Conservation (phyloP, 2,113 vertebrate genomes). For the Anoplopoma fimbria region DNA sequence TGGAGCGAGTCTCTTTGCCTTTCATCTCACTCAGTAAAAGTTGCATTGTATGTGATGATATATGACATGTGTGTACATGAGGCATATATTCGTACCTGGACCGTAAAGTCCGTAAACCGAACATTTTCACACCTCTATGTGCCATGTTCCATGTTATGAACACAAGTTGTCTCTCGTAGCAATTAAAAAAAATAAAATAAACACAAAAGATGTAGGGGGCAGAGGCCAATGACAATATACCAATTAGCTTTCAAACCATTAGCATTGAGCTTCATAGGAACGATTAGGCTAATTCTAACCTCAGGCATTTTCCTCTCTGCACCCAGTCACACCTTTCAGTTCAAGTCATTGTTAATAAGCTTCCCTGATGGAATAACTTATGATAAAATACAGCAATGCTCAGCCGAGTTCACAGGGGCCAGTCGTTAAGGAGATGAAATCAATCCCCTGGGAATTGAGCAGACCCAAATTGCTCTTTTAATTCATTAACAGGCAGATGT, state of each 20-base stretch:
- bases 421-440: constrained; percentile 79
- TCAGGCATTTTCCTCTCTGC: constrained; percentile 43
- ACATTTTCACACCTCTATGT: background rate
- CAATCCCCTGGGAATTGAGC: constrained; percentile 64
- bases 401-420: constrained; percentile 62
- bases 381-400: constrained; percentile 71
- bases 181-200: background rate
- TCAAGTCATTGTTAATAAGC: constrained; percentile 74
- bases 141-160: background rate
- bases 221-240: constrained; percentile 55
- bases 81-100: background rate
- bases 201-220: background rate
- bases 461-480: constrained; percentile 78
- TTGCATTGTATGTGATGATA: background rate
- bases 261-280: constrained; percentile 20
- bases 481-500: constrained; percentile 82
- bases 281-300: constrained; percentile 65
- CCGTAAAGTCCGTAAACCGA: background rate
- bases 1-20: constrained; percentile 13
- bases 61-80: background rate
- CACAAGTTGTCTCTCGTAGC: background rate
- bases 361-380: constrained; percentile 70
- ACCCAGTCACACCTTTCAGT: constrained; percentile 55
- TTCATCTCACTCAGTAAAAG: background rate
- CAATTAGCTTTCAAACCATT: constrained; percentile 50